A percentile compares a stretch with the other conserved stretches of the same genome.
phyloP scores from a whole-genome alignment of 2,113 vertebrate species.

The Leptosomus discolor region DNA sequence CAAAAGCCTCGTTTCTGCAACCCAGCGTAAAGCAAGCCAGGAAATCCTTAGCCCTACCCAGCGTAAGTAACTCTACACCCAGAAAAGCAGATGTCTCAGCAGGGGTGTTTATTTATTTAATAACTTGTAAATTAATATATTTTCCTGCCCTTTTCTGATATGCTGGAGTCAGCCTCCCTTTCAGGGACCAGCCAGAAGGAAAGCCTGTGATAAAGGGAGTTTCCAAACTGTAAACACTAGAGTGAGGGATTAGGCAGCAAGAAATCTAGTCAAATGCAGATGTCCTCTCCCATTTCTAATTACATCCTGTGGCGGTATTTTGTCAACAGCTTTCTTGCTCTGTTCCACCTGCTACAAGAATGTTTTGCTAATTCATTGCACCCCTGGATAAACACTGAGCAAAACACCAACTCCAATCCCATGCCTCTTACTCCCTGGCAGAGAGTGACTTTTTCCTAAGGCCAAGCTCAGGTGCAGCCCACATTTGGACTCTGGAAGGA shows the following conservation, averaged over 20 bases:
- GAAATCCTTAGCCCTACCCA: slow-evolving; percentile 26
- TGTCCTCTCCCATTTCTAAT: neutral
- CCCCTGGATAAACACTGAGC: neutral
- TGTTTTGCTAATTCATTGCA: neutral
- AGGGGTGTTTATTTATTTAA: slow-evolving; percentile 50
- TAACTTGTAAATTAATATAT: slow-evolving; percentile 28
- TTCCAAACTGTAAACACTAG: neutral
- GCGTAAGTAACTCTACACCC: slow-evolving; percentile 43
- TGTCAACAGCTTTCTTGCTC: neutral
- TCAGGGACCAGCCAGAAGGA: neutral
- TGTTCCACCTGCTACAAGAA: neutral
- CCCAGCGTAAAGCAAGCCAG: slow-evolving; percentile 18
- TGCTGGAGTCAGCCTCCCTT: neutral
- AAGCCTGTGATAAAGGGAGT: neutral
- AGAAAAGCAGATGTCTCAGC: slow-evolving; percentile 47
- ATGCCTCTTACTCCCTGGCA: neutral
- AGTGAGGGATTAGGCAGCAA: neutral
- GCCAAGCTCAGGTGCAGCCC: neutral
- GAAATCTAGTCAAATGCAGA: neutral
- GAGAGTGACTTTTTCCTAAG: slow-evolving; percentile 25
- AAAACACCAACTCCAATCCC: neutral
- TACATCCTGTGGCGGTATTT: neutral
- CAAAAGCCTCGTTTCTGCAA: neutral
- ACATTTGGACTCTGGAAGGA: neutral
- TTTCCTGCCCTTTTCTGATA: slow-evolving; percentile 7